Evolutionary conservation across 2,797 vertebrate species (phyloP).

Genomic region (Echiichthys vipera): DNA sequence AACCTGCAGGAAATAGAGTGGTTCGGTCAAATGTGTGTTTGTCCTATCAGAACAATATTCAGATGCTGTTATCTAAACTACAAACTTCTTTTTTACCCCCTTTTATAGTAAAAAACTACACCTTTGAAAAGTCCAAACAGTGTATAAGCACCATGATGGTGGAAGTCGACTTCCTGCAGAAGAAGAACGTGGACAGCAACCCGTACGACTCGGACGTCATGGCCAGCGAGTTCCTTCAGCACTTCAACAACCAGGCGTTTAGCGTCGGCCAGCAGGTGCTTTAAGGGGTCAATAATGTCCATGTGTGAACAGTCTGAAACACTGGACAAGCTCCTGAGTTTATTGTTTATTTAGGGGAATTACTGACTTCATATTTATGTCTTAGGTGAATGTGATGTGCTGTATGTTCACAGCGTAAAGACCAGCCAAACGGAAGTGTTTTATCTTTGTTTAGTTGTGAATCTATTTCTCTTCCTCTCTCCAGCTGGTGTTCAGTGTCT

Average conservation of each 20-base stretch:
- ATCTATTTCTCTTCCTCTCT: too few relatives aligned
- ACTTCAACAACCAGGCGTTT: slow-evolving; percentile 94
- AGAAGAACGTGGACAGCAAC: slow-evolving; percentile 93
- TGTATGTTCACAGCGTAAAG: not conserved
- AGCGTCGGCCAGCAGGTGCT: slow-evolving; percentile 91
- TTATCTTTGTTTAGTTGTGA: not conserved
- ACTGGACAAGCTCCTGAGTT: not conserved
- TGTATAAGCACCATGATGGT: slow-evolving; percentile 92
- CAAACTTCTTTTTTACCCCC: not conserved
- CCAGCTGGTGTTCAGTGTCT: slow-evolving; percentile 92
- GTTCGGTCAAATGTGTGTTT: not conserved
- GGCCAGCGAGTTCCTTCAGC: slow-evolving; percentile 92
- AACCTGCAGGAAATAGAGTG: not conserved
- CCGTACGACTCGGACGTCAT: slow-evolving; percentile 94
- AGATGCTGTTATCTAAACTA: not conserved
- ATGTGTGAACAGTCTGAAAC: not conserved
- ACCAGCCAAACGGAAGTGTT: too few relatives aligned
- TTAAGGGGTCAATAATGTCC: not conserved
- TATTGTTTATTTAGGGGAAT: not conserved
- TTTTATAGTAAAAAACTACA: slow-evolving; percentile 88
- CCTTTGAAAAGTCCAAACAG: slow-evolving; percentile 92
- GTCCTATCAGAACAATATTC: not conserved
- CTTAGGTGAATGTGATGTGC: fast-evolving
- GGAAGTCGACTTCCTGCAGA: slow-evolving; percentile 96
- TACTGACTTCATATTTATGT: not conserved